These are phyloP conservation scores for Deroptyus accipitrinus DNA, from an alignment of 2,113 vertebrate genomes.

Conservation along the genomic window DNA sequence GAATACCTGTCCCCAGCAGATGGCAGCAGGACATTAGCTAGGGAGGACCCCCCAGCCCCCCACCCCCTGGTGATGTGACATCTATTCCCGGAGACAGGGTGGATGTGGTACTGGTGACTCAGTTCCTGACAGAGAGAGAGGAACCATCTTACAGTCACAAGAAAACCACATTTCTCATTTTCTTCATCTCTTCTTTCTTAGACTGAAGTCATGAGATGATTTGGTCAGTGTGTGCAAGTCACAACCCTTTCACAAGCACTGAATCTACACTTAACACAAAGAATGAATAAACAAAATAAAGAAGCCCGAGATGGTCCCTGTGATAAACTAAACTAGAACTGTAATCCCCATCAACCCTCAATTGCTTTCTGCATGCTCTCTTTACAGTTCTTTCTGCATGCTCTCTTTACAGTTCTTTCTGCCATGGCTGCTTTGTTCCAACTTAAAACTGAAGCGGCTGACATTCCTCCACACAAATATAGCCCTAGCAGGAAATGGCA, in stretches of 20 bases:
- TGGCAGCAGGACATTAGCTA: constrained; percentile 52
- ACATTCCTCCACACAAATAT: neutral
- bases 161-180: neutral
- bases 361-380: neutral
- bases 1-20: constrained; percentile 13
- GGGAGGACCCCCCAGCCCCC: neutral
- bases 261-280: neutral
- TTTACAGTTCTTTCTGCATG: neutral
- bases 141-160: neutral
- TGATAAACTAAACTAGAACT: neutral
- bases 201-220: neutral
- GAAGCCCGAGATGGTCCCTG: neutral
- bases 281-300: neutral
- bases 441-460: neutral
- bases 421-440: neutral
- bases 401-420: neutral
- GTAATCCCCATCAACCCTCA: neutral
- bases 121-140: constrained; percentile 10
- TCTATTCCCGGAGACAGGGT: constrained; percentile 10
- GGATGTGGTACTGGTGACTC: constrained; percentile 62
- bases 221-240: neutral
- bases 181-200: neutral
- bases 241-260: neutral
- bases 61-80: neutral
- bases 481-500: neutral